Evolutionary conservation across 92 coral and sea anemone species (phyloP).

Genomic region (Siderastrea siderea): DNA sequence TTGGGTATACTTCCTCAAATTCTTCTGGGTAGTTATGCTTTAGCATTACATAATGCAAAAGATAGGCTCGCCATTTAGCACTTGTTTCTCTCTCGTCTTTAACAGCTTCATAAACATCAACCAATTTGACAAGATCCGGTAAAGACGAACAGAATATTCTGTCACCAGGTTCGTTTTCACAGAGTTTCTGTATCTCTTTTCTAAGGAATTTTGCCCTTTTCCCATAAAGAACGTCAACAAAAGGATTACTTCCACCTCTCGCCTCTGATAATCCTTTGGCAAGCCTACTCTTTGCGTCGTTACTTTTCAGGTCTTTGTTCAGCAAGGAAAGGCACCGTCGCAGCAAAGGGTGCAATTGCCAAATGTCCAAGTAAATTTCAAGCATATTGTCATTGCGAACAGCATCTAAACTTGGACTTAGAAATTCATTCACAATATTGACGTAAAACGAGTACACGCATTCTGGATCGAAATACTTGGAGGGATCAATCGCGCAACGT

Average conservation of each 20-base stretch:
- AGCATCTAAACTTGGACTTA: neutral
- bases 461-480: constrained; percentile 28
- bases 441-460: constrained; percentile 9
- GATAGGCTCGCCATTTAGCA: constrained; percentile 43
- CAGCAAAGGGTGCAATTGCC: constrained; percentile 44
- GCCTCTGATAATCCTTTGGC: constrained; percentile 3
- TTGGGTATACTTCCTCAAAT: neutral
- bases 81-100: neutral
- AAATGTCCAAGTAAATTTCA: constrained; percentile 29
- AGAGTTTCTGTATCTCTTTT: constrained; percentile 17
- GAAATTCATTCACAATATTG: neutral
- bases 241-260: neutral
- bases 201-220: neutral
- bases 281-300: constrained; percentile 33
- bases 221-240: neutral
- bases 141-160: constrained; percentile 25
- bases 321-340: constrained; percentile 14
- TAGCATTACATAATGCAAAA: constrained; percentile 27
- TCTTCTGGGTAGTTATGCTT: constrained; percentile 39
- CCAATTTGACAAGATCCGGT: constrained; percentile 44
- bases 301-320: constrained; percentile 24
- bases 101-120: constrained; percentile 19
- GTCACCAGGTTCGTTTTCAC: constrained; percentile 7
- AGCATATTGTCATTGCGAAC: neutral
- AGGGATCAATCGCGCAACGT: constrained; percentile 17